Base-by-base conservation (phyloP, 1,140 invertebrate genomes). In the Drosophila dunni region DNA sequence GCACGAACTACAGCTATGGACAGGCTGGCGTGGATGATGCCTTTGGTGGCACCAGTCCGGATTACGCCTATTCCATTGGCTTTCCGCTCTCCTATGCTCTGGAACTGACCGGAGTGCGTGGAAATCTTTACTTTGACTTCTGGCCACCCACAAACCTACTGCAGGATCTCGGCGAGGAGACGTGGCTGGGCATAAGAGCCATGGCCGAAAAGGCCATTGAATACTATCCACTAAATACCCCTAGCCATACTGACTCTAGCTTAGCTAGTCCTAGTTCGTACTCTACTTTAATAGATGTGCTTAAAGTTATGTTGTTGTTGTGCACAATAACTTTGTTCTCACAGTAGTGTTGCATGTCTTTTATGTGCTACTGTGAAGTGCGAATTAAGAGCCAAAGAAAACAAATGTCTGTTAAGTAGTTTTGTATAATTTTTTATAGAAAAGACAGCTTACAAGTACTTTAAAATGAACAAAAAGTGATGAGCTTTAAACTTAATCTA, bases 1-100 rank as follows among this genome's bases (percentile, higher is more conserved):
- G 56, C 0, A 66, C 72, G 0, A 7, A n/a, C 0, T 79, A 73
- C 11, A 56, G 7, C 29, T 42, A 69, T 6, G 46, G n/a, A 0
- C 80, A 68, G 29, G 46, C 9, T 10, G 45, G 40, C 10, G 5
- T 10, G 1, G 51, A 51, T 11, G 68, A 38, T n/a, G 3, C 46
- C 20, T 60, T 83, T 40, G 77, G 81, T 4, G 81, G 80, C 13
- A 83, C 68, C 20, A 84, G 81, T 20, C 1, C 79, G 5, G 81
- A 83, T 15, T 83, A 83, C 15, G 81, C 81, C 15, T 73, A 48
- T 7, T 3, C n/a, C 0, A 15, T 54, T 13, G 81, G 81, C 2
- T 73, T 83, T 24, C 76, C 81, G 0, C 42, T 83, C 1, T n/a
- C 68, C n/a, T 84, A 40, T 40, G 53, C 42, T 0, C 38, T 80